Evolutionary conservation across 2,888 invertebrate genomes (phyloP).

Genomic region (Polyommatus icarus): DNA sequence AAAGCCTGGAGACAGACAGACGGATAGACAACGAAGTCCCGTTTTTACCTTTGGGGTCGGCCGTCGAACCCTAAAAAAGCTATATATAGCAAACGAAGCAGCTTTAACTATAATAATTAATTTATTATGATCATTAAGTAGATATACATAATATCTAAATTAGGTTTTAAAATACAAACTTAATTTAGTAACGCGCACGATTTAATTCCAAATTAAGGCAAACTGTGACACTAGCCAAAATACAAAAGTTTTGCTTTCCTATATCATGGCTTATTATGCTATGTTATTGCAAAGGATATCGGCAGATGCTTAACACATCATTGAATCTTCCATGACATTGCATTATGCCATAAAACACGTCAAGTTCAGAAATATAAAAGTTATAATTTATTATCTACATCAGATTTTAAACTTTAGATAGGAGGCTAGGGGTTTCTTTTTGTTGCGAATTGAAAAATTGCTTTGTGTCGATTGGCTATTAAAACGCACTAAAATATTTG

Average conservation of each 20-base stretch:
- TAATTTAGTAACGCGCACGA: no score
- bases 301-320: conserved; percentile 76
- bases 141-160: no score
- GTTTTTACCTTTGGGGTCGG: no score
- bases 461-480: neutral
- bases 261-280: neutral
- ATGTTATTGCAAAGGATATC: conserved; percentile 45
- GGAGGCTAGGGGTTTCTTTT: neutral
- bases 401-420: neutral
- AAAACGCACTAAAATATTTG: neutral
- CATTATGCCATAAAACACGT: conserved; percentile 70
- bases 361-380: conserved; percentile 62
- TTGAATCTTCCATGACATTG: conserved; percentile 77
- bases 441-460: neutral
- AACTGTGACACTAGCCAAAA: neutral
- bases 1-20: no score
- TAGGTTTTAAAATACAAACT: no score
- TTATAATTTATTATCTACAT: conserved; percentile 39
- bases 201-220: neutral
- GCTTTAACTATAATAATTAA: no score
- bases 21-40: no score
- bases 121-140: no score
- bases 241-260: neutral
- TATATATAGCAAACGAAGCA: no score
- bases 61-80: no score